These are phyloP conservation scores for Sepioteuthis lessoniana DNA, from an alignment of 2,888 invertebrate genomes.

Conservation along the genomic window DNA sequence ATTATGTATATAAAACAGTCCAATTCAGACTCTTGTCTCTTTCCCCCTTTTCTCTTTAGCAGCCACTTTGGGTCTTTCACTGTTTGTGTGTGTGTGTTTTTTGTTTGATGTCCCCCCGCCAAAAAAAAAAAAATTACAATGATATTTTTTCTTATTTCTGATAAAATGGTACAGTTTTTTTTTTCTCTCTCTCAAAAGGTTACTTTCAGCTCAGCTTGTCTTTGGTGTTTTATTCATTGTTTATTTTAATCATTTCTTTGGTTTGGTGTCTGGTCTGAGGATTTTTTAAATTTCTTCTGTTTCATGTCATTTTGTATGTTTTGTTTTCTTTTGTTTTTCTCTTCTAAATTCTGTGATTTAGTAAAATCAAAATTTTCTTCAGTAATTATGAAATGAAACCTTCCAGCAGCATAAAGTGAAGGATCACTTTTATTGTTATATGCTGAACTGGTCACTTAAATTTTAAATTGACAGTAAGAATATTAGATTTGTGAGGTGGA, in stretches of 20 bases:
- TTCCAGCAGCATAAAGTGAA: not conserved
- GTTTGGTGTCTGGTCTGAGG: not conserved
- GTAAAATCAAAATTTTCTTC: not conserved
- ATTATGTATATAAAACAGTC: too few species aligned
- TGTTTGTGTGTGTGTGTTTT: too few species aligned
- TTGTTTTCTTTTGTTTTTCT: not conserved
- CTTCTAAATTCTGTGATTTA: not conserved
- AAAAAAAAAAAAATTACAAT: too few species aligned
- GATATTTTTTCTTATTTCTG: not conserved
- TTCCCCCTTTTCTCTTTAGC: not conserved
- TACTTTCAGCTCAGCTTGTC: not conserved
- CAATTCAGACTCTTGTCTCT: too few species aligned
- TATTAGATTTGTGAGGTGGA: not conserved
- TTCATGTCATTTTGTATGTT: not conserved
- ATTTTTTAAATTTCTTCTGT: not conserved
- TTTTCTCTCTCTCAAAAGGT: not conserved
- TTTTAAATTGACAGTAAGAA: not conserved
- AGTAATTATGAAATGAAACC: not conserved
- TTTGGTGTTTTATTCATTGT: too few species aligned
- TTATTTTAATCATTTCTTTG: too few species aligned
- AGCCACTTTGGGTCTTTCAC: not conserved
- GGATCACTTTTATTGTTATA: not conserved
- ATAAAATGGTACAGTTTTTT: slow-evolving; percentile 7
- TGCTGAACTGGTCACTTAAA: not conserved
- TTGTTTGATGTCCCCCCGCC: too few species aligned